phyloP scores from a whole-genome alignment of 2,113 vertebrate genomes.

The Bufo bufo region DNA sequence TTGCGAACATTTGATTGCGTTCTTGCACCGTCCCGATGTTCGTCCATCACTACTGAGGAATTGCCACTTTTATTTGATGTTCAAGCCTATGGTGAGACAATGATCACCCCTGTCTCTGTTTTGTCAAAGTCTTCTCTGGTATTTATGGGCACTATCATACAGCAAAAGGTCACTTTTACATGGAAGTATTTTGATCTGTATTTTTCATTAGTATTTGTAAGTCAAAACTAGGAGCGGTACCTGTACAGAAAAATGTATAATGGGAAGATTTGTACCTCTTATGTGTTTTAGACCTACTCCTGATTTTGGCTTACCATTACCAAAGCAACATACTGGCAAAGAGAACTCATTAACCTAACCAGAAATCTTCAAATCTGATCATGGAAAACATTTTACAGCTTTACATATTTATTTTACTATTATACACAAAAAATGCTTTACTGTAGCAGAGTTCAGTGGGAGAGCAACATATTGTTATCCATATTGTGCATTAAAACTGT shows the following conservation, averaged over 20 bases:
- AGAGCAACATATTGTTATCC: constrained; percentile 26
- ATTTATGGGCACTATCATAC: neutral
- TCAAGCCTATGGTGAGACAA: neutral
- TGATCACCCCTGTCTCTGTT: neutral
- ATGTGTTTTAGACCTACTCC: too few relatives aligned
- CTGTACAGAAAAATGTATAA: too few relatives aligned
- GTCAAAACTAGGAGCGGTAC: too few relatives aligned
- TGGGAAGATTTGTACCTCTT: too few relatives aligned
- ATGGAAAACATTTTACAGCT: neutral
- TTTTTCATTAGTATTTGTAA: too few relatives aligned
- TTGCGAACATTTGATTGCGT: too few relatives aligned
- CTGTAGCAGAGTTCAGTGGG: constrained; percentile 9
- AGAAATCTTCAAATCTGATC: neutral
- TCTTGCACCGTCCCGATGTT: too few relatives aligned
- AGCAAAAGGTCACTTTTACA: too few relatives aligned
- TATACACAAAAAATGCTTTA: neutral
- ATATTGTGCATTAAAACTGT: constrained; percentile 22
- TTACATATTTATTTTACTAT: neutral
- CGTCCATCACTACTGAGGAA: too few relatives aligned
- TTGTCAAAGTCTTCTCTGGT: neutral
- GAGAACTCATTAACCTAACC: neutral
- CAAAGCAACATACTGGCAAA: neutral
- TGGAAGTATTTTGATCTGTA: too few relatives aligned
- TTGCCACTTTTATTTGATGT: too few relatives aligned
- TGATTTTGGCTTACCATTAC: too few relatives aligned